Conservation (phyloP, 2,113 vertebrate genomes). For the Clarias macrocephalus region DNA sequence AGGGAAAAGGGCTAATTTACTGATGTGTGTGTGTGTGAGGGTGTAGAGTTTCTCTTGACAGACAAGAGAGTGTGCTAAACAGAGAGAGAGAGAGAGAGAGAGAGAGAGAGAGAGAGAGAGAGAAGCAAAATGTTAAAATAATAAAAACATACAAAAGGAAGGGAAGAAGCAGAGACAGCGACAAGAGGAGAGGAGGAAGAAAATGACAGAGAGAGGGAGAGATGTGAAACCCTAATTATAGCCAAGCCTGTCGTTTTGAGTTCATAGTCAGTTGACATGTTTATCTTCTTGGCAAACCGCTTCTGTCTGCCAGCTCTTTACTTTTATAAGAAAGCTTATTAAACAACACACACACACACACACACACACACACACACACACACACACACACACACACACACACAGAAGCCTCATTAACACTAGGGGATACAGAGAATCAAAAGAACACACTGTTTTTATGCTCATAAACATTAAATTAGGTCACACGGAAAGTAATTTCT, state of each 20-base stretch:
- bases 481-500: neutral
- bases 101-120: neutral
- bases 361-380: no score
- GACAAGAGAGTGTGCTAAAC: constrained; percentile 42
- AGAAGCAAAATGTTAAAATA: neutral
- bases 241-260: constrained; percentile 58
- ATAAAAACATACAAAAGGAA: constrained; percentile 7
- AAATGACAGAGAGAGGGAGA: constrained; percentile 31
- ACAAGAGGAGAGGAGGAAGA: constrained; percentile 39
- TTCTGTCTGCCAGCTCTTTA: constrained; percentile 7
- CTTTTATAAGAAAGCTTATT: constrained; percentile 10
- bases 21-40: constrained; percentile 19
- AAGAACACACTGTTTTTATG: constrained; percentile 1
- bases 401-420: neutral
- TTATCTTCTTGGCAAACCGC: constrained; percentile 46
- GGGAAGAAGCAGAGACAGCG: constrained; percentile 19
- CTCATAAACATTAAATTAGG: neutral
- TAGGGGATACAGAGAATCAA: neutral
- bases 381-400: neutral
- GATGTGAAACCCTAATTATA: constrained; percentile 49
- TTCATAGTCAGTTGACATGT: constrained; percentile 58
- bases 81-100: constrained; percentile 15
- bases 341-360: neutral
- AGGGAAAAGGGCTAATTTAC: constrained; percentile 40
- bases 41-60: constrained; percentile 49